phyloP scores from a whole-genome alignment of 2,113 vertebrate species.

The Elephas maximus region DNA sequence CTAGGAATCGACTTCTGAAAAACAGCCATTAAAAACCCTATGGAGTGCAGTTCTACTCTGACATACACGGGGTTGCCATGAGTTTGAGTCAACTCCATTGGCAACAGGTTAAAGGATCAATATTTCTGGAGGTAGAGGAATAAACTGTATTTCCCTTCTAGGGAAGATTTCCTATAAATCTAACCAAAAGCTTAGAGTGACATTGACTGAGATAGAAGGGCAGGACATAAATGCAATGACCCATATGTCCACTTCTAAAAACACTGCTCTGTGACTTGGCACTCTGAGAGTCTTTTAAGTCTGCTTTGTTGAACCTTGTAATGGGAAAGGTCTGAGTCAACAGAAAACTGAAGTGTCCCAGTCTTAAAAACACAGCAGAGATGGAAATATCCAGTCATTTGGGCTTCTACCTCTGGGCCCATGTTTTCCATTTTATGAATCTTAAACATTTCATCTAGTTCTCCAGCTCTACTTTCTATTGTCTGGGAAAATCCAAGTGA shows the following conservation, averaged over 20 bases:
- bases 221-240: neutral
- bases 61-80: neutral
- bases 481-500: neutral
- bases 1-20: neutral
- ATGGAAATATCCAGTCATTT: neutral
- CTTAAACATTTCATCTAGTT: neutral
- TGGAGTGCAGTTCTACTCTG: neutral
- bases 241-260: neutral
- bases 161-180: neutral
- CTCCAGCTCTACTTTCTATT: neutral
- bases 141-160: neutral
- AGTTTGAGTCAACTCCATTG: neutral
- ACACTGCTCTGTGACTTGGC: neutral
- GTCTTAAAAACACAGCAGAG: neutral
- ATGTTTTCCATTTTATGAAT: neutral
- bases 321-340: neutral
- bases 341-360: neutral
- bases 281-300: neutral
- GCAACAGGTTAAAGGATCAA: neutral
- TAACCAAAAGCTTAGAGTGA: neutral
- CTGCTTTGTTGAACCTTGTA: neutral
- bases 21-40: neutral
- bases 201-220: neutral
- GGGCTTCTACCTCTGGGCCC: neutral
- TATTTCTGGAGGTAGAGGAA: neutral